Evolutionary conservation across 2,113 vertebrate genomes (phyloP).

Genomic region (Megalops atlanticus): DNA sequence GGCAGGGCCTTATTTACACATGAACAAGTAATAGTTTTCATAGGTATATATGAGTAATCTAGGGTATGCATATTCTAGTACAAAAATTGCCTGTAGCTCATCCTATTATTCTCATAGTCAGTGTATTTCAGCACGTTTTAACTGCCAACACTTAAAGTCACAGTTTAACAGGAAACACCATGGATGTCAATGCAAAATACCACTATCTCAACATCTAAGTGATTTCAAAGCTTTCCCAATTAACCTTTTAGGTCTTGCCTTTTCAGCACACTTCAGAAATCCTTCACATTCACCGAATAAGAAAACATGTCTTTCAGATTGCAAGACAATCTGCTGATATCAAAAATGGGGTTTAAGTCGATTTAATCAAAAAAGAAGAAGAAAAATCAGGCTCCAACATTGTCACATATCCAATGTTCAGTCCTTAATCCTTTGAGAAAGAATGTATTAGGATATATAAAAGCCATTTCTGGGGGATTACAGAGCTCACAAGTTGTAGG

Average conservation of each 20-base stretch:
- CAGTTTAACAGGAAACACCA: background rate
- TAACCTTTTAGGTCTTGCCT: slow-evolving; percentile 7
- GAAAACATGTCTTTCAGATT: background rate
- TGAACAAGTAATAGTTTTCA: background rate
- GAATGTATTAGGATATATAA: slow-evolving; percentile 24
- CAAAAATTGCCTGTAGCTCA: background rate
- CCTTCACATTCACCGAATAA: background rate
- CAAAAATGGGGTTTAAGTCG: slow-evolving; percentile 16
- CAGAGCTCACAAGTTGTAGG: background rate
- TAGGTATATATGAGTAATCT: background rate
- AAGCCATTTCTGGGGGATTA: slow-evolving; percentile 28
- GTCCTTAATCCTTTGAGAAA: slow-evolving; percentile 18
- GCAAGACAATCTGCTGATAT: slow-evolving; percentile 7
- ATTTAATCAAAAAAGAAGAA: slow-evolving; percentile 23
- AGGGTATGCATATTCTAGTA: too few species aligned
- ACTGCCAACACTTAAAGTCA: background rate
- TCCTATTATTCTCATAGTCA: background rate
- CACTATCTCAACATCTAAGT: background rate
- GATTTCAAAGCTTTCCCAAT: slow-evolving; percentile 1
- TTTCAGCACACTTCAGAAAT: background rate
- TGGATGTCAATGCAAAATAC: background rate
- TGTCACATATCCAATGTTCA: slow-evolving; percentile 14
- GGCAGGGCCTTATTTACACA: background rate
- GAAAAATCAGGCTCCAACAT: background rate
- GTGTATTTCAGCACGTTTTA: background rate